Conservation (phyloP, 1,140 invertebrate genomes). For the Philopotamus ludificatus region DNA sequence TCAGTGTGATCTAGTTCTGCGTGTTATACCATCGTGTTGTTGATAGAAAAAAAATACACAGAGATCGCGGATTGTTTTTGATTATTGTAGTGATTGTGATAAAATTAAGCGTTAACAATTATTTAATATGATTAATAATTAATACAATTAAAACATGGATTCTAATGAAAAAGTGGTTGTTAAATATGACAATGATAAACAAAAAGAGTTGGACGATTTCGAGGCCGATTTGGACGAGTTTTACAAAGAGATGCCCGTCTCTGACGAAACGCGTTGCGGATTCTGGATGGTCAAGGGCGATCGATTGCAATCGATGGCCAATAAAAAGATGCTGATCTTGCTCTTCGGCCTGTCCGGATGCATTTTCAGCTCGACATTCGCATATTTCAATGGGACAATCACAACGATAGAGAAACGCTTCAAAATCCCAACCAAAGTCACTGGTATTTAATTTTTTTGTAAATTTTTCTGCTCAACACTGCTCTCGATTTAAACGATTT, state of each 20-base stretch:
- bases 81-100: too few relatives aligned
- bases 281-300: conserved; percentile 60
- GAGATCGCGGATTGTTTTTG: neutral
- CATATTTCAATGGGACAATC: conserved; percentile 76
- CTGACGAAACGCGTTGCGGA: conserved; percentile 64
- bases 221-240: conserved; percentile 55
- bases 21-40: neutral
- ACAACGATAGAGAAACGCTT: conserved; percentile 80
- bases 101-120: neutral
- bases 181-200: neutral
- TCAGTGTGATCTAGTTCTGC: neutral
- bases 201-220: conserved; percentile 43
- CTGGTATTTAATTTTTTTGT: too few relatives aligned
- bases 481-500: neutral
- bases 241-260: conserved; percentile 56
- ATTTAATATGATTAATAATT: too few relatives aligned
- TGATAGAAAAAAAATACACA: too few relatives aligned
- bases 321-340: conserved; percentile 73
- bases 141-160: too few relatives aligned
- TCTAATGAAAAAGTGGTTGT: neutral
- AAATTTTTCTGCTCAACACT: too few relatives aligned
- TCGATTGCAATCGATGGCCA: conserved; percentile 66
- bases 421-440: conserved; percentile 74
- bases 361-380: conserved; percentile 71
- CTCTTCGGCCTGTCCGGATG: conserved; percentile 72